A percentile compares a stretch with the other conserved stretches of the same genome.
phyloP scores from a whole-genome alignment of 2,888 invertebrate genomes.

The Heliothis peltigera region DNA sequence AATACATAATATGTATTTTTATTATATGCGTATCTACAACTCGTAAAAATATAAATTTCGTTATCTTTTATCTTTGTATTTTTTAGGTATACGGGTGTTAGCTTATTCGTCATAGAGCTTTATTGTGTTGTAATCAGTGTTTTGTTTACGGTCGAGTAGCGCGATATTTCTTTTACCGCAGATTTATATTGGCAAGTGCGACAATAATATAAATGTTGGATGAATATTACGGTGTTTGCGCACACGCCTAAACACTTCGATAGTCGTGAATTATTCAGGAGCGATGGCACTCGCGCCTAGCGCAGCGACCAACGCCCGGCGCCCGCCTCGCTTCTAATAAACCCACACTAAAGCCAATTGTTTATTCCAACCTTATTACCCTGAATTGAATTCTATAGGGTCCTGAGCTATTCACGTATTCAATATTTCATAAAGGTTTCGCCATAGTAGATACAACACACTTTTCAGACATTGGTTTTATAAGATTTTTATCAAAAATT shows the following conservation, averaged over 20 bases:
- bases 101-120: conserved; percentile 28
- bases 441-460: conserved; percentile 29
- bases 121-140: conserved; percentile 50
- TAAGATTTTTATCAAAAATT: conserved; percentile 9
- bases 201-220: conserved; percentile 85
- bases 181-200: conserved; percentile 74
- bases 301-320: conserved; percentile 27
- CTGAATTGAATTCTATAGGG: conserved; percentile 52
- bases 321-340: conserved; percentile 41
- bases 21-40: no score
- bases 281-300: conserved; percentile 63
- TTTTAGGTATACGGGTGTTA: conserved; percentile 20
- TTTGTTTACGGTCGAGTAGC: conserved; percentile 73
- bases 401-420: conserved; percentile 47
- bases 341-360: conserved; percentile 67
- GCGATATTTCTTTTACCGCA: conserved; percentile 70
- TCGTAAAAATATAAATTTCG: conserved; percentile 13
- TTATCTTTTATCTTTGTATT: conserved; percentile 16
- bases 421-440: conserved; percentile 49
- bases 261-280: conserved; percentile 83
- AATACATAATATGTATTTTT: no score
- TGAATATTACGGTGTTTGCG: conserved; percentile 82
- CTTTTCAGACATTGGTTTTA: conserved; percentile 9
- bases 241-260: conserved; percentile 81
- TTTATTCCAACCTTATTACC: conserved; percentile 69